Evolutionary conservation across 1,140 invertebrate species (phyloP).

Genomic region (Zaprionus ghesquierei): DNA sequence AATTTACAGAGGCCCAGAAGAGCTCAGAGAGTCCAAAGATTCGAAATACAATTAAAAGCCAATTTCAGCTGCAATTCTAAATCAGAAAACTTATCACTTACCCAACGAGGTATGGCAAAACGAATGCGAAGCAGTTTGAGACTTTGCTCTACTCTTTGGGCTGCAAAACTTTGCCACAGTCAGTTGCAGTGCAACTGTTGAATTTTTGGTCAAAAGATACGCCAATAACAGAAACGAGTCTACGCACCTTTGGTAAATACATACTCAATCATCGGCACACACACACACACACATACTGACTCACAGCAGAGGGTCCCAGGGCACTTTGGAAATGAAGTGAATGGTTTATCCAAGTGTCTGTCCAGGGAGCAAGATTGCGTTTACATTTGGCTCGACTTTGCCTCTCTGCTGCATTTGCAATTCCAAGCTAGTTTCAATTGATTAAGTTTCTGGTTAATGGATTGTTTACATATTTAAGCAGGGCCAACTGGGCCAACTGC

Average conservation of each 20-base stretch:
- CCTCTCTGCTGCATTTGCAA: slow-evolving; percentile 64
- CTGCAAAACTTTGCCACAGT: slow-evolving; percentile 22
- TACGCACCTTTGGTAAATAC: slow-evolving; percentile 56
- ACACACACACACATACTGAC: slow-evolving; percentile 10
- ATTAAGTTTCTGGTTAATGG: slow-evolving; percentile 80
- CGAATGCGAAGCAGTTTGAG: neutral
- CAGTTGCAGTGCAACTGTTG: slow-evolving; percentile 36
- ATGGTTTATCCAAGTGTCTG: slow-evolving; percentile 33
- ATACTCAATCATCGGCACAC: slow-evolving; percentile 57
- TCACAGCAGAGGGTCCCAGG: slow-evolving; percentile 42
- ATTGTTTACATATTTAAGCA: slow-evolving; percentile 73
- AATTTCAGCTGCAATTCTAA: slow-evolving; percentile 68
- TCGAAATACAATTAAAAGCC: slow-evolving; percentile 74
- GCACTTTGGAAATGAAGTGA: slow-evolving; percentile 58
- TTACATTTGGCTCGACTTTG: slow-evolving; percentile 32
- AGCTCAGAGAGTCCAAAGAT: slow-evolving; percentile 11
- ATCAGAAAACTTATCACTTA: slow-evolving; percentile 76
- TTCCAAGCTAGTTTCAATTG: slow-evolving; percentile 77
- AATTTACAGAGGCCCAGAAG: slow-evolving; percentile 51
- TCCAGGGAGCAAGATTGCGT: slow-evolving; percentile 16
- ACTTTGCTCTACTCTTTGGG: neutral
- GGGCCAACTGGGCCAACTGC: slow-evolving; percentile 22
- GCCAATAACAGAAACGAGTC: slow-evolving; percentile 32
- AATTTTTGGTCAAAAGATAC: slow-evolving; percentile 62
- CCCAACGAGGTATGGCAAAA: slow-evolving; percentile 55